A percentile compares a stretch with the other conserved stretches of the same genome.
phyloP scores from a whole-genome alignment of 2,888 invertebrate genomes.

The Lordiphosa andalusiaca region DNA sequence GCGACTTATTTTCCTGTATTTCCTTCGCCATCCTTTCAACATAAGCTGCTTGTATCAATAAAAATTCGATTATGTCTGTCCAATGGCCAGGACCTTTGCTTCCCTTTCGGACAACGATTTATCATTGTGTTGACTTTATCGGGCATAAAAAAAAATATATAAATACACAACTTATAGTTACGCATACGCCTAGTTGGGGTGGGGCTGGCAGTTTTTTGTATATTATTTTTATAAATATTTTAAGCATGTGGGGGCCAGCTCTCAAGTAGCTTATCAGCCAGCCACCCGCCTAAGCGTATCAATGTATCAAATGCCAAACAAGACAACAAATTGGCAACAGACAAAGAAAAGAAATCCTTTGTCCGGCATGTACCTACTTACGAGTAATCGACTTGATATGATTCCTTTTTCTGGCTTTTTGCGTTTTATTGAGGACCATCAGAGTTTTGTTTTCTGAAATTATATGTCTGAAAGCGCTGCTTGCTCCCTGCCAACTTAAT shows the following conservation, averaged over 20 bases:
- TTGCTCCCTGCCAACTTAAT: slow-evolving; percentile 39
- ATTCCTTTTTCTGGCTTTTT: neutral
- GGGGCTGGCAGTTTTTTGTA: slow-evolving; percentile 12
- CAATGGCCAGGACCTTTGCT: slow-evolving; percentile 25
- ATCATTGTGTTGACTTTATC: slow-evolving; percentile 73
- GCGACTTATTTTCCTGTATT: slow-evolving; percentile 22
- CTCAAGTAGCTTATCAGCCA: slow-evolving; percentile 71
- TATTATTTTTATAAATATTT: slow-evolving; percentile 73
- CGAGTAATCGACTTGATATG: slow-evolving; percentile 1
- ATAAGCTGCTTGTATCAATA: slow-evolving; percentile 80
- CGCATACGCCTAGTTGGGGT: slow-evolving; percentile 64
- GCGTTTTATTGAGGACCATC: neutral
- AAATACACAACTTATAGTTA: slow-evolving; percentile 38
- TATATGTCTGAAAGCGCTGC: slow-evolving; percentile 18
- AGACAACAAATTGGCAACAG: slow-evolving; percentile 64
- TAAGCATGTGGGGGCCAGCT: slow-evolving; percentile 54
- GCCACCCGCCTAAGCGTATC: slow-evolving; percentile 55
- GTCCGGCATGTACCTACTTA: slow-evolving; percentile 11
- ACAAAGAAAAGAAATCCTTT: slow-evolving; percentile 9
- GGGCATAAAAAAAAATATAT: slow-evolving; percentile 35
- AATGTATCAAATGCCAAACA: slow-evolving; percentile 64
- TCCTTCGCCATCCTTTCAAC: slow-evolving; percentile 59
- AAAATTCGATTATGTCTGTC: slow-evolving; percentile 79
- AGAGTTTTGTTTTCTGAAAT: slow-evolving; percentile 35
- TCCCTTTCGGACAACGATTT: slow-evolving; percentile 58